Percentiles rank a stretch among this genome's conserved stretches.
phyloP scores from a whole-genome alignment of 2,888 invertebrate genomes.

The Ennomos fuscantarius region DNA sequence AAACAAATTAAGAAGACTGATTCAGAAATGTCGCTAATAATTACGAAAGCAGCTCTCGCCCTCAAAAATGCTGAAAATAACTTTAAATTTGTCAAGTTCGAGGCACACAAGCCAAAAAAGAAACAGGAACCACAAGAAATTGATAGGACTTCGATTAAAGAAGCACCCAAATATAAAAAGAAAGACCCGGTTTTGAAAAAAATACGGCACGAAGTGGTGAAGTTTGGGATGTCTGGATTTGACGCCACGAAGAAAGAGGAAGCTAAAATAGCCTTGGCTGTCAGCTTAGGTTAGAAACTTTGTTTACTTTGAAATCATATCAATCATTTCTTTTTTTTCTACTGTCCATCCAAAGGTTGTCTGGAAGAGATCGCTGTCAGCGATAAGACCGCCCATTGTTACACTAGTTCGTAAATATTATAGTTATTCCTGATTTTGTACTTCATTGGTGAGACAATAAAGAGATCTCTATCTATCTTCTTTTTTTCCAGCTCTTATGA shows the following conservation, averaged over 20 bases:
- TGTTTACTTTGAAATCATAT: too few relatives aligned
- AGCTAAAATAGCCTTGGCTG: conserved; percentile 91
- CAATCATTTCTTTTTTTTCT: too few relatives aligned
- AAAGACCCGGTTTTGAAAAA: conserved; percentile 89
- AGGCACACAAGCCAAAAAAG: conserved; percentile 82
- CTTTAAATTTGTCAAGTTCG: conserved; percentile 78
- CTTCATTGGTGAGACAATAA: too few relatives aligned
- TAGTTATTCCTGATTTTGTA: too few relatives aligned
- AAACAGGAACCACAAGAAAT: conserved; percentile 46
- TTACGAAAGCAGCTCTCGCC: conserved; percentile 82
- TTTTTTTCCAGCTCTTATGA: too few relatives aligned
- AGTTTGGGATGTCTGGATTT: conserved; percentile 93
- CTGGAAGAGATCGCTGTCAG: too few relatives aligned
- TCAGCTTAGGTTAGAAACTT: conserved; percentile 87
- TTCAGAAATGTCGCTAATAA: conserved; percentile 63
- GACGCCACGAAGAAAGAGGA: conserved; percentile 88
- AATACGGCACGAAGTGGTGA: conserved; percentile 92
- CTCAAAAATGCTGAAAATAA: conserved; percentile 71
- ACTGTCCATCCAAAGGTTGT: too few relatives aligned
- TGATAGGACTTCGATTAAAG: conserved; percentile 39
- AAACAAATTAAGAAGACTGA: too few relatives aligned
- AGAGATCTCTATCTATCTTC: too few relatives aligned
- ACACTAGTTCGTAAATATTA: too few relatives aligned
- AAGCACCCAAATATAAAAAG: conserved; percentile 42
- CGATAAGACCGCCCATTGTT: too few relatives aligned